These are phyloP conservation scores for Meloidogyne hapla DNA, from an alignment of 1,140 invertebrate genomes.

Conservation along the genomic window DNA sequence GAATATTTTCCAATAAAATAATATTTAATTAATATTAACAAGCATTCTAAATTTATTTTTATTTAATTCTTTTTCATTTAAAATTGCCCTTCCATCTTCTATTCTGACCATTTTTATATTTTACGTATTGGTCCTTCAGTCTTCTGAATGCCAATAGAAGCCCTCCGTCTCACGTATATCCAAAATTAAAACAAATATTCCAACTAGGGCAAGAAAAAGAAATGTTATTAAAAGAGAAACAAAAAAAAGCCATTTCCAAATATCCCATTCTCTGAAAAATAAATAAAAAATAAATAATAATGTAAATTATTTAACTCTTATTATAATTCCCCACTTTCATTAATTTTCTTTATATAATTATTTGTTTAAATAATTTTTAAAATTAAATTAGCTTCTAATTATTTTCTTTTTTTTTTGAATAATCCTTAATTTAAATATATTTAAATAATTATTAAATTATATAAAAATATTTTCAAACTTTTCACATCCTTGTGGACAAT, in stretches of 20 bases:
- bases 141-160: not conserved
- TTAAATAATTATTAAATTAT: not conserved
- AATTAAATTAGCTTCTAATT: too few relatives aligned
- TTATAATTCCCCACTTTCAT: too few relatives aligned
- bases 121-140: not conserved
- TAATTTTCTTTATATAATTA: too few relatives aligned
- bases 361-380: too few relatives aligned
- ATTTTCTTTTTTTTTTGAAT: too few relatives aligned
- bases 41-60: slow-evolving; percentile 4
- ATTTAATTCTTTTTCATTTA: not conserved
- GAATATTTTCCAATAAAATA: too few relatives aligned
- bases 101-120: slow-evolving; percentile 7
- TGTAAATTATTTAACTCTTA: not conserved
- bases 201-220: not conserved
- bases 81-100: not conserved
- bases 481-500: slow-evolving; percentile 1
- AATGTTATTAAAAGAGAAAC: not conserved
- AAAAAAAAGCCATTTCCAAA: slow-evolving; percentile 6
- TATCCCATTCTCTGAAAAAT: not conserved
- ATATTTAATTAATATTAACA: not conserved
- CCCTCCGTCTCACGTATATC: not conserved
- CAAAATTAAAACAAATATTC: not conserved
- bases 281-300: not conserved
- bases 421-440: too few relatives aligned
- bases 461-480: not conserved